These are phyloP conservation scores for Girardinus metallicus DNA, from an alignment of 2,797 vertebrate genomes.

Conservation along the genomic window DNA sequence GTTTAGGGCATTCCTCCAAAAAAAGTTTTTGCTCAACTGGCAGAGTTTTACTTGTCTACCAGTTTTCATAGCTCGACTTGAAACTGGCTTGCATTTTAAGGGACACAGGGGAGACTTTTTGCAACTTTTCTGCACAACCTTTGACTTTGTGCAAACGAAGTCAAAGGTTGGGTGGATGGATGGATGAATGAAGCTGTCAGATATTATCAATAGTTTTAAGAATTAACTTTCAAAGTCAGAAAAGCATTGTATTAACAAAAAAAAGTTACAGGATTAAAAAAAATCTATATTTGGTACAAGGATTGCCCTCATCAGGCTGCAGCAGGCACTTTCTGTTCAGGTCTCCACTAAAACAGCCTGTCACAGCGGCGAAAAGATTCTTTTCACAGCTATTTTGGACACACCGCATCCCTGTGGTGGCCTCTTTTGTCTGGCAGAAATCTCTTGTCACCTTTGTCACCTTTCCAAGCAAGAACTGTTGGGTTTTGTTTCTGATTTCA, in stretches of 20 bases:
- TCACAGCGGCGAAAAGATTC: slow-evolving; percentile 53
- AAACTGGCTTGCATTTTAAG: not conserved
- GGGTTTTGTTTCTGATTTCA: slow-evolving; percentile 23
- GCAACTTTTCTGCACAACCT: not conserved
- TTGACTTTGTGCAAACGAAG: not conserved
- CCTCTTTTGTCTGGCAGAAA: slow-evolving; percentile 65
- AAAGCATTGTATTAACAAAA: slow-evolving; percentile 28
- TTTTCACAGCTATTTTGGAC: slow-evolving; percentile 67
- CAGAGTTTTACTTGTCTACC: not conserved
- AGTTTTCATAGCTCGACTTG: not conserved
- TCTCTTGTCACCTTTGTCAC: slow-evolving; percentile 72
- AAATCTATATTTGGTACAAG: slow-evolving; percentile 33
- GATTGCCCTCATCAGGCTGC: slow-evolving; percentile 56
- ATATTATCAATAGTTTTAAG: slow-evolving; percentile 40
- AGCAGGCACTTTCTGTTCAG: slow-evolving; percentile 48
- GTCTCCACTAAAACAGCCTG: slow-evolving; percentile 66
- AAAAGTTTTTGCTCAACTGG: not conserved
- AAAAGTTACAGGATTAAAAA: slow-evolving; percentile 42
- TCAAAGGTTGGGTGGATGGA: too few relatives aligned
- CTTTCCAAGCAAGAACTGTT: slow-evolving; percentile 51
- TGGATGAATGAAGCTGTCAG: not conserved
- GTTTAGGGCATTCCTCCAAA: not conserved
- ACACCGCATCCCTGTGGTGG: slow-evolving; percentile 45
- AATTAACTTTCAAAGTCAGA: slow-evolving; percentile 10
- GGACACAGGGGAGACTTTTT: not conserved